A percentile compares a stretch with the other conserved stretches of the same genome.
Evolutionary conservation across 2,888 invertebrate genomes (phyloP).

Genomic region (Tetranychus truncatus): DNA sequence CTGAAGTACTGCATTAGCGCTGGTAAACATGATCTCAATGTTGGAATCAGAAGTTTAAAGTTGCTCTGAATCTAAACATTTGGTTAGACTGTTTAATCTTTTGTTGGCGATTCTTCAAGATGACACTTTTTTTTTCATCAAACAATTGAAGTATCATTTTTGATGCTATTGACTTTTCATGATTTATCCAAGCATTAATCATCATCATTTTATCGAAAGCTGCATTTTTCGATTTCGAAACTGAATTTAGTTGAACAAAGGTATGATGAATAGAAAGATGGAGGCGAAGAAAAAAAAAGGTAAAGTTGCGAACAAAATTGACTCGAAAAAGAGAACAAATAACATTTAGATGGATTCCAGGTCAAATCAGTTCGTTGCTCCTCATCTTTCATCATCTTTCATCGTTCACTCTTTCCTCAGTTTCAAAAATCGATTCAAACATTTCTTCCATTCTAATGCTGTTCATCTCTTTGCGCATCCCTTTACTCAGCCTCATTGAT

Average conservation of each 20-base stretch:
- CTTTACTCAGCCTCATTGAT: background rate
- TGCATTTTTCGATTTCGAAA: background rate
- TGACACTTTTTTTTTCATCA: no score
- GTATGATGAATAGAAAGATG: background rate
- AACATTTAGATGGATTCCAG: background rate
- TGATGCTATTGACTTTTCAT: no score
- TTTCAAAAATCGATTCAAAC: background rate
- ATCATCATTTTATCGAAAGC: no score
- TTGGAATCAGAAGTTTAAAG: no score
- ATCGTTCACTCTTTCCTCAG: background rate
- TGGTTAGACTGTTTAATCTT: no score
- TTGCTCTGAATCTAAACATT: no score
- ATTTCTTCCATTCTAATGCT: background rate
- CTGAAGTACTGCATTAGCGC: no score
- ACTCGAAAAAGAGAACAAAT: background rate
- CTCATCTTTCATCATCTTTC: background rate
- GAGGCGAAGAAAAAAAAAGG: conserved; percentile 9
- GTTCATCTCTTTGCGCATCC: background rate
- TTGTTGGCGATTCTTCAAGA: no score
- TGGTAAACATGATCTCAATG: no score
- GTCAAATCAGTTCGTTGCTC: background rate
- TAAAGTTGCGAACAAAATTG: background rate
- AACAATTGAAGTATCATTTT: no score
- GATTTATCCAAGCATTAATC: no score
- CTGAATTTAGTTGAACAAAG: background rate